phyloP scores from a whole-genome alignment of 2,888 invertebrate genomes.

The Eupsilia transversa region DNA sequence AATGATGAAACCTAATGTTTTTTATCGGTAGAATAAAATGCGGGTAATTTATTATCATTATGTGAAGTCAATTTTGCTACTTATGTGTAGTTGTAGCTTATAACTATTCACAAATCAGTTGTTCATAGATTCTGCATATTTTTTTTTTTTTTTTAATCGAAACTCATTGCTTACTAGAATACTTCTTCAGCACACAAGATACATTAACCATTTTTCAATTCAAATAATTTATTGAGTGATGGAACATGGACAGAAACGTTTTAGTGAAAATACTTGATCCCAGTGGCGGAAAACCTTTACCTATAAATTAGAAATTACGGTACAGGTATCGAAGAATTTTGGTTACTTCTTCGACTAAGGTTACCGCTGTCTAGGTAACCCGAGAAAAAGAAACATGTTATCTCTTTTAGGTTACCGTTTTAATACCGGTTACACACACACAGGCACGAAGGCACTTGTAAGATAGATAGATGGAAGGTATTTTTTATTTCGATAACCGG shows the following conservation, averaged over 20 bases:
- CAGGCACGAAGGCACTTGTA: too few species aligned
- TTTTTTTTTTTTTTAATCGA: too few species aligned
- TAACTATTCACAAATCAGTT: not conserved
- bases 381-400: too few species aligned
- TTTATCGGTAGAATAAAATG: conserved; percentile 48
- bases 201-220: not conserved
- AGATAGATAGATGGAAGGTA: too few species aligned
- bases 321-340: too few species aligned
- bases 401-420: too few species aligned
- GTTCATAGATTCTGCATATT: not conserved
- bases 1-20: conserved; percentile 38
- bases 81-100: conserved; percentile 12
- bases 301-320: too few species aligned
- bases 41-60: conserved; percentile 47
- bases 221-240: not conserved
- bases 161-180: not conserved
- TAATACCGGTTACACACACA: too few species aligned
- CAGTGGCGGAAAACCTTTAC: too few species aligned
- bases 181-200: not conserved
- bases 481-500: too few species aligned
- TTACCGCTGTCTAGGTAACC: too few species aligned
- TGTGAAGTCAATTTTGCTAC: conserved; percentile 9
- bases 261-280: not conserved
- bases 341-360: too few species aligned
- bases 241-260: not conserved